Conservation (phyloP, 2,797 vertebrate genomes). For the Propithecus deckenii region DNA sequence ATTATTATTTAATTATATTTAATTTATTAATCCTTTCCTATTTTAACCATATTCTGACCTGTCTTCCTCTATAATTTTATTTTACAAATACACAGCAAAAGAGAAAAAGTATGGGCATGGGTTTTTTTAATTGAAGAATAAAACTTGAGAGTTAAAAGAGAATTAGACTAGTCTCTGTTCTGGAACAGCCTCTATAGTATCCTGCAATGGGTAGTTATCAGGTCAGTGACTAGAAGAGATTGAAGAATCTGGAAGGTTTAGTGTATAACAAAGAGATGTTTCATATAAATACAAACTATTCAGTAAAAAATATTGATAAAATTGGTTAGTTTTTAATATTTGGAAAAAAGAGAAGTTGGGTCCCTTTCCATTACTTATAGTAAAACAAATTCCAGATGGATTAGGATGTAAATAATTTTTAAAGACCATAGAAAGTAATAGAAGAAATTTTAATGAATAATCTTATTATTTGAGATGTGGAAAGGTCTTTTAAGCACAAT, state of each 20-base stretch:
- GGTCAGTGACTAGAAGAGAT: not conserved
- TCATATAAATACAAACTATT: not conserved
- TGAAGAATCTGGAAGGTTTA: not conserved
- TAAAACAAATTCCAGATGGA: conserved; percentile 17
- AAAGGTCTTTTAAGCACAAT: not conserved
- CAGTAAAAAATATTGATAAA: not conserved
- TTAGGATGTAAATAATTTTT: conserved; percentile 41
- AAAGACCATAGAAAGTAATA: not conserved
- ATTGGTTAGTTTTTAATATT: not conserved
- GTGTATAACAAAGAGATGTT: not conserved
- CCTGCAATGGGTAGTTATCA: not conserved
- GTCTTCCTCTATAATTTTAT: conserved; percentile 8
- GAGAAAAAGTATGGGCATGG: not conserved
- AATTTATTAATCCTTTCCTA: not conserved
- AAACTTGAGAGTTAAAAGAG: not conserved
- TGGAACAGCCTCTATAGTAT: not conserved
- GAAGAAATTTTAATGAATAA: conserved; percentile 10
- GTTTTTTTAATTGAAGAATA: not conserved
- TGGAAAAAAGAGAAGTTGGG: not conserved
- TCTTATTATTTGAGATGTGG: not conserved
- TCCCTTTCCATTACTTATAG: not conserved
- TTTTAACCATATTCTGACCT: not conserved
- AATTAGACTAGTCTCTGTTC: not conserved
- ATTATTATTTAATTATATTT: not conserved
- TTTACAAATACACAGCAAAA: not conserved